Conservation (phyloP, 1,140 invertebrate genomes). For the Tyrophagus putrescentiae region DNA sequence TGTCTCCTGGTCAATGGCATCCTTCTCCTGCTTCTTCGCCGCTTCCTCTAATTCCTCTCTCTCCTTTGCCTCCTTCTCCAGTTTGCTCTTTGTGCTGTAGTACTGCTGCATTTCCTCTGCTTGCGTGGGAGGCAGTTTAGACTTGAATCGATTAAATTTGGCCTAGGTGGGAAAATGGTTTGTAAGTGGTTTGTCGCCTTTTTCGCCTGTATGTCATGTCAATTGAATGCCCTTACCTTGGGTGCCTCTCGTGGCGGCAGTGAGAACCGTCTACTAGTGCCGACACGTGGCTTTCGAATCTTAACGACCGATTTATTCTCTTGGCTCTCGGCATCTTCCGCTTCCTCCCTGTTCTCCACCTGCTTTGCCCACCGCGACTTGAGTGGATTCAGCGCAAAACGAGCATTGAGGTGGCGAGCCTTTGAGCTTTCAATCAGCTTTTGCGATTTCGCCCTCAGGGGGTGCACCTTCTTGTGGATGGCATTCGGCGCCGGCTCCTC, state of each 20-base stretch:
- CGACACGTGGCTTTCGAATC: constrained; percentile 5
- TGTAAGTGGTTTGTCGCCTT: constrained; percentile 21
- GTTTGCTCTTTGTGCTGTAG: not conserved
- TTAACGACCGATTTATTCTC: not conserved
- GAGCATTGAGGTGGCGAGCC: constrained; percentile 6
- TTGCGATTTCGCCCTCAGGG: constrained; percentile 3
- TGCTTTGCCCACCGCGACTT: constrained; percentile 15
- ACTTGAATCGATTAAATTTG: constrained; percentile 32
- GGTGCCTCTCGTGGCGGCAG: constrained; percentile 10
- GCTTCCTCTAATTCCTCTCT: not conserved
- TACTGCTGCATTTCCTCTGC: constrained; percentile 22
- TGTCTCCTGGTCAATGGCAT: not conserved
- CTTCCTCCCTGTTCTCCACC: not conserved
- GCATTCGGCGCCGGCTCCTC: constrained; percentile 4
- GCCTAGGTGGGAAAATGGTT: constrained; percentile 8
- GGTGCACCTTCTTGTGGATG: not conserved
- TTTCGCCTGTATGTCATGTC: not conserved
- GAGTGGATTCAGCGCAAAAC: constrained; percentile 6
- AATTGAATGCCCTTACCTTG: constrained; percentile 5
- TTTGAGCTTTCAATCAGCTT: constrained; percentile 13
- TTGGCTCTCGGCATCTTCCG: not conserved
- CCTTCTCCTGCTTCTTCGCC: not conserved
- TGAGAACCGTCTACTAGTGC: constrained; percentile 11
- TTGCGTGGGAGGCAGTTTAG: constrained; percentile 19
- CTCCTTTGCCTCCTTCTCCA: not conserved